These are phyloP conservation scores for Listrodromus nycthemerus DNA, from an alignment of 2,888 invertebrate genomes.

Conservation along the genomic window DNA sequence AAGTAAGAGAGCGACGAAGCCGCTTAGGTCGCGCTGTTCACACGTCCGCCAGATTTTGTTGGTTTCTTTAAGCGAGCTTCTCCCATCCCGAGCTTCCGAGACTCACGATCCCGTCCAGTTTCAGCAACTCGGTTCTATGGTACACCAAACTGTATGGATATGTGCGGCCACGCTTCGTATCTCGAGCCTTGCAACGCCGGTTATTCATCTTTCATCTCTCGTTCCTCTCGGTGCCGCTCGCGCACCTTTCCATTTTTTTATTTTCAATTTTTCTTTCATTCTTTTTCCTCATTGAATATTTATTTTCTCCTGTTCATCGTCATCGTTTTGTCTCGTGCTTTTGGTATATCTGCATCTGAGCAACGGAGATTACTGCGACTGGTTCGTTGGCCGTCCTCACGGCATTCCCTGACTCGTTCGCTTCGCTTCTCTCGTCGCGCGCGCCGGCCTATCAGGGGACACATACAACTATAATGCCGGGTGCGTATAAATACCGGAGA, in stretches of 20 bases:
- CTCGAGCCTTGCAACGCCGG: constrained; percentile 57
- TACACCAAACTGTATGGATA: constrained; percentile 50
- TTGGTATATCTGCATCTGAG: constrained; percentile 55
- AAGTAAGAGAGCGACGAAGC: constrained; percentile 65
- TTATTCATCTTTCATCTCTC: constrained; percentile 60
- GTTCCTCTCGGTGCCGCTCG: constrained; percentile 15
- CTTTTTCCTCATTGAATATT: neutral
- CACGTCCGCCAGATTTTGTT: constrained; percentile 78
- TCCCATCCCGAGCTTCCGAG: constrained; percentile 20
- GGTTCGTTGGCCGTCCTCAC: constrained; percentile 53
- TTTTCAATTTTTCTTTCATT: neutral
- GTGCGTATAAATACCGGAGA: constrained; percentile 21
- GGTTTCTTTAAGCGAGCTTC: constrained; percentile 68
- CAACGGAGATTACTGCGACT: constrained; percentile 55
- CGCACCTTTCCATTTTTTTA: neutral
- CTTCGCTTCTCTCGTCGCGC: constrained; percentile 45
- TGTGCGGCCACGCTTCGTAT: constrained; percentile 49
- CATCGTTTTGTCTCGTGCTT: constrained; percentile 23
- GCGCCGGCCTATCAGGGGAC: constrained; percentile 10
- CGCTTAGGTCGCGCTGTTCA: constrained; percentile 79
- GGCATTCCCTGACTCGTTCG: constrained; percentile 50
- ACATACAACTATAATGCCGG: constrained; percentile 35
- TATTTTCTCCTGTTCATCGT: neutral
- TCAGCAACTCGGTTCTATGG: constrained; percentile 30
- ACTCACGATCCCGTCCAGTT: constrained; percentile 54